Base-by-base conservation (phyloP, 2,797 vertebrate genomes). In the Nothura maculosa region DNA sequence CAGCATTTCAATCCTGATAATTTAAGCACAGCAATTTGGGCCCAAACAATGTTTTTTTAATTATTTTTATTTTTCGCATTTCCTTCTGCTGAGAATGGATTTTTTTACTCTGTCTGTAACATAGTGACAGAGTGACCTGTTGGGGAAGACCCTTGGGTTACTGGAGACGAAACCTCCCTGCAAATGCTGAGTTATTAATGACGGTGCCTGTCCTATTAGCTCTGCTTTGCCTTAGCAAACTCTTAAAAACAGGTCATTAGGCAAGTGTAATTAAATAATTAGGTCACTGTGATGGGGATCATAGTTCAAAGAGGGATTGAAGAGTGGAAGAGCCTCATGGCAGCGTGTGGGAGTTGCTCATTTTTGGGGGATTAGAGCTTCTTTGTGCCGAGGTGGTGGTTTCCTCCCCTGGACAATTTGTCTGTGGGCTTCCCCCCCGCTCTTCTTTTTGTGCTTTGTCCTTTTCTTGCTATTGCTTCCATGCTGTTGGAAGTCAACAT, bases 81-180 rank as follows among this genome's bases (percentile, higher is more conserved):
- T 40, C 48, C 21, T 30, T 24, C 28, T 40, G 15, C 22, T 3
- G 24, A 20, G 30, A 8, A 15, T 3, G 28, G 17, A 5, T n/a
- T n/a, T 20, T 1, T 28, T 66, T 16, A 22, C 1, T 1, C 14
- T 1, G 2, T 25, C 28, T 28, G 0, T 28, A 1, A 50, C 7
- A 3, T 0, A 17, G 24, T 3, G 38, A 2, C 2, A 3, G 4
- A 12, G 0, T 24, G 12, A 81, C 50, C 24, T 68, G 4, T 30
- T 25, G 68, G 34, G 68, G 34, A 68, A 42, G 32, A 32, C 4
- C 24, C 16, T 1, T 18, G 1, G 24, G 9, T 4, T 25, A 14
- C 12, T 14, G 52, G 57, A 50, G 50, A 12, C 40, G 60, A 18
- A 28, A 52, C 7, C 5, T 68, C 14, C 18, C 1, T 61, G 36